phyloP scores from a whole-genome alignment of 2,113 vertebrate species.

The Condylura cristata region DNA sequence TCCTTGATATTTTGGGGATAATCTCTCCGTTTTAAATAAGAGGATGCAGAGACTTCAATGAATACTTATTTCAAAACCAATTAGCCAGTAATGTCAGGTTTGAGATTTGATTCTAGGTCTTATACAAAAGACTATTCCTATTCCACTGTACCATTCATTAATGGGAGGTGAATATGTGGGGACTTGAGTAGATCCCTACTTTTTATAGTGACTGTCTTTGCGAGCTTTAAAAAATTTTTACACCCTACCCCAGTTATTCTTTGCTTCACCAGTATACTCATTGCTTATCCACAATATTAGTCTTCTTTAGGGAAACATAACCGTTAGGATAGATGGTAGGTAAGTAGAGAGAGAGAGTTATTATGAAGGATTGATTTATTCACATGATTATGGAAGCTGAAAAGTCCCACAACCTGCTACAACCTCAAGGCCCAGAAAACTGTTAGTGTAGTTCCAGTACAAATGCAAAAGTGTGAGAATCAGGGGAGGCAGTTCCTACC shows the following conservation, averaged over 20 bases:
- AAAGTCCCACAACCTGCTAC: neutral
- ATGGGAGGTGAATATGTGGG: neutral
- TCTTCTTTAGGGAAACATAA: neutral
- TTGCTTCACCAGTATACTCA: neutral
- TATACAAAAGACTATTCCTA: neutral
- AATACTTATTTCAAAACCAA: constrained; percentile 5
- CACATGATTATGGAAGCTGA: neutral
- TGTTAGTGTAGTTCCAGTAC: neutral
- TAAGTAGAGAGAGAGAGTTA: neutral
- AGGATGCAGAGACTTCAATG: neutral
- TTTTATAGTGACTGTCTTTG: neutral
- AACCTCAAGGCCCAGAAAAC: neutral
- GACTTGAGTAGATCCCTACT: neutral
- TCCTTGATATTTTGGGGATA: neutral
- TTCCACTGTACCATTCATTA: neutral
- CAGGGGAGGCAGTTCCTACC: neutral
- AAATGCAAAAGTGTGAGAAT: neutral
- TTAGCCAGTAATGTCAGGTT: constrained; percentile 23
- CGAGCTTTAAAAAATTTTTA: neutral
- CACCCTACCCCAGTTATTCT: neutral
- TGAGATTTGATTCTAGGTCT: constrained; percentile 10
- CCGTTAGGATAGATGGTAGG: neutral
- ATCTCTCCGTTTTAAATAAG: constrained; percentile 20
- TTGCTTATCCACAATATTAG: neutral
- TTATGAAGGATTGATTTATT: neutral